Base-by-base conservation (phyloP, 2,888 invertebrate species). In the Rhagophthalmus giganteus region DNA sequence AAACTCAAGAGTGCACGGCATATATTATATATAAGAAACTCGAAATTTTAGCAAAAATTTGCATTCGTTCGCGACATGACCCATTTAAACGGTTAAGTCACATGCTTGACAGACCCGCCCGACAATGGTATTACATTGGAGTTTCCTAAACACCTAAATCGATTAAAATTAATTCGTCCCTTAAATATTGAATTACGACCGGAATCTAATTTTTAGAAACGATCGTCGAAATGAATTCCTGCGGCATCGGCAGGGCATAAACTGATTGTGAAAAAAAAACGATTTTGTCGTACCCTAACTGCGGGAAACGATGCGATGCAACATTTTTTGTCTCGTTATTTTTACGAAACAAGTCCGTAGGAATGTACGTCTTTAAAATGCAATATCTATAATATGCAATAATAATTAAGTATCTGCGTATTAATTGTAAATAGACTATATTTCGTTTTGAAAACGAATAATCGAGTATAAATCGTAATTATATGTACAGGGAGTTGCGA, bases 21-120 rank as follows among this genome's bases (percentile, higher is more conserved):
- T 7, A 10, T 3, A 38, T 38, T 28, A 7, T 28, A n/a, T n/a
- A 8, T 2, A n/a, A 25, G n/a, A 12, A 13, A 5, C n/a, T 11
- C 1, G 6, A 13, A 38, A 27, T 27, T 38, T 14, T 16, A 7
- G n/a, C 2, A 3, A 14, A 28, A 35, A 35, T 20, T 20, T 20
- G 20, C 7, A 2, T 24, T 6, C 11, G 9, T 2, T 7, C 7
- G 20, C 7, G 20, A 20, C 20, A 62, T 72, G 72, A 71, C 73
- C 73, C 68, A 73, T 66, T 73, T 73, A 60, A 63, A 39, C 56
- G 62, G 63, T 62, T 60, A 62, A 62, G 70, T 74, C 74, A 74
- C 74, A 74, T 74, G 74, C 70, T 69, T 61, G 57, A 46, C 47
- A 67, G 73, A 73, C 73, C 73, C 74, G 70, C 74, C 74, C 73